Conservation (phyloP, 2,113 vertebrate genomes). For the Marmota flaviventris region DNA sequence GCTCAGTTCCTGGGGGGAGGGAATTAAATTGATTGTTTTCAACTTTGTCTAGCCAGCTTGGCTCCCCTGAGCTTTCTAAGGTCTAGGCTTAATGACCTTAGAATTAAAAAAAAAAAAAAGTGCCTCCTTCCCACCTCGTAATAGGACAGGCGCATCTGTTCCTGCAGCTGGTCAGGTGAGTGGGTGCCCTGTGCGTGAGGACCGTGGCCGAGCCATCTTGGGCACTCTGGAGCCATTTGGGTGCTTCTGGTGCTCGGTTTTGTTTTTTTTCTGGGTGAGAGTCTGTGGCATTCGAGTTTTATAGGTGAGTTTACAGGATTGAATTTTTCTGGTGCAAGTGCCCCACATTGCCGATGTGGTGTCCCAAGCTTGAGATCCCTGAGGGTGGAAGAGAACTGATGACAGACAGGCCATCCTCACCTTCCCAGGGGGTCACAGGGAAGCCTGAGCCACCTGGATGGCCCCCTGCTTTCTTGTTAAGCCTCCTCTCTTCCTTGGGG, state of each 20-base stretch:
- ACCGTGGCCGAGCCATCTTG: not conserved
- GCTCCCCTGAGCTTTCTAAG: conserved; percentile 59
- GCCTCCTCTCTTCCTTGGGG: not conserved
- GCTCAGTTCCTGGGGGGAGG: conserved; percentile 45
- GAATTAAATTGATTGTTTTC: conserved; percentile 75
- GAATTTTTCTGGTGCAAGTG: not conserved
- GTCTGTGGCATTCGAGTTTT: not conserved
- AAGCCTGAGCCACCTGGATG: no score
- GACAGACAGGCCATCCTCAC: not conserved
- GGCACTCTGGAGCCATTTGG: not conserved
- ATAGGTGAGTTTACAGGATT: not conserved
- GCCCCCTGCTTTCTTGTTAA: not conserved
- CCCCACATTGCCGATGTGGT: not conserved
- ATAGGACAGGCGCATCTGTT: not conserved
- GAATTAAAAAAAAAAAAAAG: conserved; percentile 6
- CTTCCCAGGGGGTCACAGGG: not conserved
- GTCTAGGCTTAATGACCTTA: conserved; percentile 58
- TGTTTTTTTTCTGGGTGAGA: not conserved
- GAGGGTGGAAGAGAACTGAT: not conserved
- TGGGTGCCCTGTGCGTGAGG: not conserved
- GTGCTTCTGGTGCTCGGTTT: not conserved
- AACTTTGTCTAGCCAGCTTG: conserved; percentile 55
- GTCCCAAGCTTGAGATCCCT: not conserved
- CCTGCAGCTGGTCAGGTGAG: no score
- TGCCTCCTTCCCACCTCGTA: not conserved